Base-by-base conservation (phyloP, 2,113 vertebrate species). In the Australoheros scitulus region DNA sequence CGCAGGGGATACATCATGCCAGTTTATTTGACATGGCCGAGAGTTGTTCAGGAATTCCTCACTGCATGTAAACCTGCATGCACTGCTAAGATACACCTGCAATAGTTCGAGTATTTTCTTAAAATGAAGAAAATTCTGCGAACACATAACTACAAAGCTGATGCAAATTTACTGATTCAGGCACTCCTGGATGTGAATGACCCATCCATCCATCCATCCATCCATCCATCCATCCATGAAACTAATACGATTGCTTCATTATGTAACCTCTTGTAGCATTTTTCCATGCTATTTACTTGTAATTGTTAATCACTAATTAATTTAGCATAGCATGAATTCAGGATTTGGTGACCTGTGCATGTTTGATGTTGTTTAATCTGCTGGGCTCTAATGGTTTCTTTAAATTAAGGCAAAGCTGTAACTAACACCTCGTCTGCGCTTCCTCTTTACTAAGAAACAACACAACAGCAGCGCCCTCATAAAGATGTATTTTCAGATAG, bases 1-100 rank as follows among this genome's bases (percentile, higher is more conserved):
- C 55, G 24, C 20, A 1, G 15, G 50, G 75, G 77, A 72, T 77
- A 57, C 77, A 84, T 81, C 22, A 76, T 63, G 20, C 61, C 79
- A 79, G 52, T 93, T 92, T 80, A 43, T 88, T 87, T 79, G 63
- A 90, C 82, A 87, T 29, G 5, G 64, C 59, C 68, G 77, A 75
- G 59, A 75, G 88, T 77, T 90, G 36, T 79, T 29, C 13, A 8
- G n/a, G 57, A 85, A 65, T 88, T 34, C 80, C 82, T 64, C 10
- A 55, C 79, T 76, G 79, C 75, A 57, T 76, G 26, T 11, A 13
- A 32, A 55, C 20, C 9, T 52, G 43, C 24, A 38, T 47, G 41
- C 24, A 4, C 24, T 57, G 64, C 65, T 56, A 70, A 83, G 24
- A 18, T 55, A 26, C 2, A 32, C n/a, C 20, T 22, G 41, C 11